Percentiles rank a stretch among this genome's conserved stretches.
Evolutionary conservation across 2,888 invertebrate species (phyloP).

Genomic region (Agapetus fuscipes): DNA sequence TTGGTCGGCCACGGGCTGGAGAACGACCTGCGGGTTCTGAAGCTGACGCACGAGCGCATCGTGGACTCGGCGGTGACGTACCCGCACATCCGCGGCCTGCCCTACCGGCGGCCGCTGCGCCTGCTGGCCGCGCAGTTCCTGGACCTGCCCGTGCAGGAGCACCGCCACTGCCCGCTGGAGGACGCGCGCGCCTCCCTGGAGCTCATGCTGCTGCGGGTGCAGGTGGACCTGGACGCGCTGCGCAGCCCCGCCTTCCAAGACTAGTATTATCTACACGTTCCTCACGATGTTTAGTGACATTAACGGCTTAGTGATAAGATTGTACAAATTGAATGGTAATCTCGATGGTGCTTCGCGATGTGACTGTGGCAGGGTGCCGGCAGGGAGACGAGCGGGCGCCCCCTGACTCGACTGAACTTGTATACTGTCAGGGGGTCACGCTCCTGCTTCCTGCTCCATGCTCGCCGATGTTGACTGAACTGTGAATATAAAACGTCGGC

Average conservation of each 20-base stretch:
- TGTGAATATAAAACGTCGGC: no score
- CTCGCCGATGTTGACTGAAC: no score
- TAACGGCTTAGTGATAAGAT: neutral
- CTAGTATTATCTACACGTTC: no score
- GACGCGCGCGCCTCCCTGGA: constrained; percentile 88
- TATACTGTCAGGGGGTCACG: no score
- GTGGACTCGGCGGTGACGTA: constrained; percentile 87
- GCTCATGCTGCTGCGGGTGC: constrained; percentile 71
- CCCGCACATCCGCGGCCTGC: constrained; percentile 77
- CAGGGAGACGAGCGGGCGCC: no score
- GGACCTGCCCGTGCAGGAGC: constrained; percentile 71
- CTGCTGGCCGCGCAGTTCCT: constrained; percentile 64
- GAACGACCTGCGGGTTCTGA: constrained; percentile 82
- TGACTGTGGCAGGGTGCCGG: no score
- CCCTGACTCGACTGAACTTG: no score
- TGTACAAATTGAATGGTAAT: no score
- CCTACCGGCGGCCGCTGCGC: constrained; percentile 73
- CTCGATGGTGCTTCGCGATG: no score
- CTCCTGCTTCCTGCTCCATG: no score
- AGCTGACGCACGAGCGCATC: constrained; percentile 70
- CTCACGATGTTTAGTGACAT: constrained; percentile 2
- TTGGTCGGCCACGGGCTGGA: constrained; percentile 93
- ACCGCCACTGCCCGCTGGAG: constrained; percentile 85
- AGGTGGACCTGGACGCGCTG: constrained; percentile 36
- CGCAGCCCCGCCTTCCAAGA: constrained; percentile 6